These are phyloP conservation scores for Pseudorectes ferrugineus DNA, from an alignment of 2,113 vertebrate species.

Conservation along the genomic window DNA sequence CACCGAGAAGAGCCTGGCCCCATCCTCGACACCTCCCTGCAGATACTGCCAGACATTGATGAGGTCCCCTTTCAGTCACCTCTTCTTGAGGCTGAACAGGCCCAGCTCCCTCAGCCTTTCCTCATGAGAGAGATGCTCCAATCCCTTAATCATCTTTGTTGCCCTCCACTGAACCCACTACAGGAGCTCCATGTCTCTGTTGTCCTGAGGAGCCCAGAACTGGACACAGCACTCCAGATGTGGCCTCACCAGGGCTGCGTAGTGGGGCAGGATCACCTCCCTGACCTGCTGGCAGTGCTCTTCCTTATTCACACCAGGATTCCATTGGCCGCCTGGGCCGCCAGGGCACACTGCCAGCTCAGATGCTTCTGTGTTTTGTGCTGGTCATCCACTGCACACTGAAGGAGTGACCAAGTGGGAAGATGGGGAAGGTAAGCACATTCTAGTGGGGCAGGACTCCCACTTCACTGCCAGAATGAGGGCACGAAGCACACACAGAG, in stretches of 20 bases:
- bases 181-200: background rate
- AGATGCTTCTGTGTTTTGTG: background rate
- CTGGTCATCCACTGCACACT: background rate
- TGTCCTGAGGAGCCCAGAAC: background rate
- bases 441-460: background rate
- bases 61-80: background rate
- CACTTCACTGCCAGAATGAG: background rate
- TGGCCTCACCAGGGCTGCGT: background rate
- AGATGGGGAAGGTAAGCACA: background rate
- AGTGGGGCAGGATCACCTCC: background rate
- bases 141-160: background rate
- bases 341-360: background rate
- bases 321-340: background rate
- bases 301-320: no score
- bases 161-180: background rate
- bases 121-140: background rate
- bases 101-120: background rate
- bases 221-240: background rate
- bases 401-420: background rate
- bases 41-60: background rate
- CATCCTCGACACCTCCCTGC: background rate
- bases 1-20: background rate
- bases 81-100: background rate
- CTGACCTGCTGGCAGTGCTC: background rate
- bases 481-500: background rate